Evolutionary conservation across 2,888 invertebrate genomes (phyloP).

Genomic region (Dinocampus coccinellae): DNA sequence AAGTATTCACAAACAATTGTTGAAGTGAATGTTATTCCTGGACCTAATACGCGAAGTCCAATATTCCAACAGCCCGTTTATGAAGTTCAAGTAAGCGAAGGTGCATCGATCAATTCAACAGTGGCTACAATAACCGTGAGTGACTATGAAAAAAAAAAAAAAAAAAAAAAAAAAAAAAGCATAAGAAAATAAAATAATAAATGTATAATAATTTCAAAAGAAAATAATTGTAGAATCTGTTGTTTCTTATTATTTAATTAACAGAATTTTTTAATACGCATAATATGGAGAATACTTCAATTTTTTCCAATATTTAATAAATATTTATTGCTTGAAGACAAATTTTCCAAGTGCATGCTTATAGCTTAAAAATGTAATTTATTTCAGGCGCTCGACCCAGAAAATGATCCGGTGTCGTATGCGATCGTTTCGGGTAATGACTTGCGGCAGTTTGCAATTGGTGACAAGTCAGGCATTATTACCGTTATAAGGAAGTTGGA

Average conservation of each 20-base stretch:
- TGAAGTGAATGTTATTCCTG: conserved; percentile 86
- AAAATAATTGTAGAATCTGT: too few relatives aligned
- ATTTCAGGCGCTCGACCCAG: conserved; percentile 86
- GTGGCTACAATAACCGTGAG: conserved; percentile 82
- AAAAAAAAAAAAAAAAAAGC: not conserved
- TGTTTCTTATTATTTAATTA: too few relatives aligned
- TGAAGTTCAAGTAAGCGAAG: conserved; percentile 90
- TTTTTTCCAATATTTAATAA: conserved; percentile 2
- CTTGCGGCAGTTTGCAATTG: conserved; percentile 88
- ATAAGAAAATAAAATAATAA: too few relatives aligned
- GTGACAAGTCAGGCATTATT: conserved; percentile 88
- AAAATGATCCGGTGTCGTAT: conserved; percentile 88
- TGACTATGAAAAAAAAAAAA: not conserved
- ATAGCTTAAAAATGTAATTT: conserved; percentile 13
- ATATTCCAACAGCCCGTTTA: conserved; percentile 86
- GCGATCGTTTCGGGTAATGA: conserved; percentile 91
- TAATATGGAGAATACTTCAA: too few relatives aligned
- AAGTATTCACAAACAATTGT: conserved; percentile 88
- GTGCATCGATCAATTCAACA: conserved; percentile 88
- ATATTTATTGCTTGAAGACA: not conserved
- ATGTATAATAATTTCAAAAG: too few relatives aligned
- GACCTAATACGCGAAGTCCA: conserved; percentile 85
- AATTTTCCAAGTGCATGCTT: not conserved
- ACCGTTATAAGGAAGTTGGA: conserved; percentile 88
- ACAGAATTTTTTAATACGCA: too few relatives aligned